Evolutionary conservation across 2,113 vertebrate genomes (phyloP).

Genomic region (Rhinogobius similis): DNA sequence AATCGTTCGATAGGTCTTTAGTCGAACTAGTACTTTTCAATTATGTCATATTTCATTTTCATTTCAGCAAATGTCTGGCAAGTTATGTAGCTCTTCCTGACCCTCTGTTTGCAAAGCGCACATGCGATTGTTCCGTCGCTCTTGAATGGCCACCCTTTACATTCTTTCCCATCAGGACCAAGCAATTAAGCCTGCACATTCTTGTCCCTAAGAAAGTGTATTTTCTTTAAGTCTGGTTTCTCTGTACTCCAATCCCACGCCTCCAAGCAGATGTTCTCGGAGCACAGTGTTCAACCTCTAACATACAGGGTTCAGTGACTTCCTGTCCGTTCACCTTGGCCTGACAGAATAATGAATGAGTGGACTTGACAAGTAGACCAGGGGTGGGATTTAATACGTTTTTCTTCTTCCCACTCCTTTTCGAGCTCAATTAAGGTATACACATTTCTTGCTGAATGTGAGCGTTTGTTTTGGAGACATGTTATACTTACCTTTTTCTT

Average conservation of each 20-base stretch:
- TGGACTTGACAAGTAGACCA: neutral
- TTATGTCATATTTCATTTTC: no score
- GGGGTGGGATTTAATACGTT: no score
- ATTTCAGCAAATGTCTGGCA: no score
- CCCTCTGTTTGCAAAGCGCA: neutral
- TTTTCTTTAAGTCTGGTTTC: slow-evolving; percentile 22
- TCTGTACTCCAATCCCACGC: slow-evolving; percentile 16
- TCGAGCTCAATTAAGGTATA: no score
- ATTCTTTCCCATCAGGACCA: slow-evolving; percentile 18
- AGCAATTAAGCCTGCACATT: slow-evolving; percentile 40
- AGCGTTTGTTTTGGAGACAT: no score
- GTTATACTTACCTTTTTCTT: no score
- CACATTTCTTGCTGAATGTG: no score
- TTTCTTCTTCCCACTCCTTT: no score
- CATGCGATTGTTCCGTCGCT: slow-evolving; percentile 1
- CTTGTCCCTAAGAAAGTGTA: slow-evolving; percentile 19
- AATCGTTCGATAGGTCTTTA: no score
- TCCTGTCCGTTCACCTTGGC: neutral
- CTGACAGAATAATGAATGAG: neutral
- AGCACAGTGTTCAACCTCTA: neutral
- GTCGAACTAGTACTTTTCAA: no score
- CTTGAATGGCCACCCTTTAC: slow-evolving; percentile 10
- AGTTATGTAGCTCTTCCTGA: neutral
- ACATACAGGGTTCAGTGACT: neutral
- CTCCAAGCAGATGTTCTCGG: slow-evolving; percentile 28